Evolutionary conservation across 2,888 invertebrate genomes (phyloP).

Genomic region (Eupelmus urozonus): DNA sequence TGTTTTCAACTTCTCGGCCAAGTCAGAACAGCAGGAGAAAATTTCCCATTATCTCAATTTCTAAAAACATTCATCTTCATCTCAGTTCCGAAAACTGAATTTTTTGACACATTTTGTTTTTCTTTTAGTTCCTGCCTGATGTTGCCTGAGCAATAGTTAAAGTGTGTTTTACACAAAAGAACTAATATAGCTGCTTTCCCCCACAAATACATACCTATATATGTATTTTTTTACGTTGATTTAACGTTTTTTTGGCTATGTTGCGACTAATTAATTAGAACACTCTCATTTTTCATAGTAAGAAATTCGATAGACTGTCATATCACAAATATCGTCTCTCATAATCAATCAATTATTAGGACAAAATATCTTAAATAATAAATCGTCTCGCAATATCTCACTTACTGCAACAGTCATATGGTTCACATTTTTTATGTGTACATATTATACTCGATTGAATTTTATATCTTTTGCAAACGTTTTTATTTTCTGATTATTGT

Average conservation of each 20-base stretch:
- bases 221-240: constrained; percentile 20
- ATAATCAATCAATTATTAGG: constrained; percentile 1
- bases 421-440: constrained; percentile 20
- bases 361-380: constrained; percentile 3
- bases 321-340: constrained; percentile 31
- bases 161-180: constrained; percentile 7
- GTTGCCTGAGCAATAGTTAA: constrained; percentile 39
- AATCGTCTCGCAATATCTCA: constrained; percentile 30
- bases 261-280: constrained; percentile 30
- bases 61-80: background rate
- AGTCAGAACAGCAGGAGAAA: constrained; percentile 48
- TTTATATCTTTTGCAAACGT: constrained; percentile 46
- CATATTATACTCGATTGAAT: constrained; percentile 2
- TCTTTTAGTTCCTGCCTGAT: constrained; percentile 42
- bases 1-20: constrained; percentile 50
- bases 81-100: background rate
- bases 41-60: constrained; percentile 20
- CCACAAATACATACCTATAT: constrained; percentile 4
- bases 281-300: constrained; percentile 26
- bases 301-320: background rate
- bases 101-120: constrained; percentile 18
- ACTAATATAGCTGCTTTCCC: constrained; percentile 35
- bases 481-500: constrained; percentile 37
- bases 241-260: constrained; percentile 43
- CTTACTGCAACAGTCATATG: constrained; percentile 21